phyloP scores from a whole-genome alignment of 2,797 vertebrate genomes.

The Arnoldichthys spilopterus region DNA sequence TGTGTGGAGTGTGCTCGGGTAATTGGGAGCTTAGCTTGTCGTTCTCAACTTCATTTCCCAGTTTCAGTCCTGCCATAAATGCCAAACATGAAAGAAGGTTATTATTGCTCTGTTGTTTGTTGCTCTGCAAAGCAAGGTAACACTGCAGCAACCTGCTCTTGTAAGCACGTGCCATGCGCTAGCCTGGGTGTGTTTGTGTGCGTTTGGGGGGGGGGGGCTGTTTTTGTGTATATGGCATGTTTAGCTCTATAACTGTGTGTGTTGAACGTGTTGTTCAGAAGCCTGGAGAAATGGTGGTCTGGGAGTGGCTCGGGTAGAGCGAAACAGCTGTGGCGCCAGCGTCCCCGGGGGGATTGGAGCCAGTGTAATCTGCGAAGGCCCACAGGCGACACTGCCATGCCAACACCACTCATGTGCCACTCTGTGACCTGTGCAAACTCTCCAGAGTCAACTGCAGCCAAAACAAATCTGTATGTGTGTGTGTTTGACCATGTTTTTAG shows the following conservation, averaged over 20 bases:
- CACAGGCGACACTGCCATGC: constrained; percentile 65
- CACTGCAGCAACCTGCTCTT: neutral
- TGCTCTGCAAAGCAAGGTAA: neutral
- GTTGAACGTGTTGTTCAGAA: constrained; percentile 29
- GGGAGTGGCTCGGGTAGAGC: constrained; percentile 48
- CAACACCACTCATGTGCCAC: constrained; percentile 74
- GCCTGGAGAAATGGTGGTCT: constrained; percentile 52
- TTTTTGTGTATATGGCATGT: constrained; percentile 7
- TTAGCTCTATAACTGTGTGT: neutral
- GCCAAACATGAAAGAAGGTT: constrained; percentile 1
- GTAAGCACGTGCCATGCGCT: neutral
- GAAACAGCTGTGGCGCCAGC: constrained; percentile 22
- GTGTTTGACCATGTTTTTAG: constrained; percentile 4
- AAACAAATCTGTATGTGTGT: constrained; percentile 70
- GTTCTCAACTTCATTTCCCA: neutral
- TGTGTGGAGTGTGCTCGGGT: neutral
- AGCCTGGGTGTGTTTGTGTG: neutral
- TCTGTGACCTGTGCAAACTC: constrained; percentile 67
- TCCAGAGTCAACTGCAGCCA: constrained; percentile 63
- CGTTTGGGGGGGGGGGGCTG: neutral
- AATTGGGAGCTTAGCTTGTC: neutral
- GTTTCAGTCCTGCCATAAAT: constrained; percentile 7
- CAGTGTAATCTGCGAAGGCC: constrained; percentile 64
- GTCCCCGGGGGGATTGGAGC: constrained; percentile 44
- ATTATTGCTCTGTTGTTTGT: constrained; percentile 23